Base-by-base conservation (phyloP, 2,888 invertebrate species). In the Doris montereyensis region DNA sequence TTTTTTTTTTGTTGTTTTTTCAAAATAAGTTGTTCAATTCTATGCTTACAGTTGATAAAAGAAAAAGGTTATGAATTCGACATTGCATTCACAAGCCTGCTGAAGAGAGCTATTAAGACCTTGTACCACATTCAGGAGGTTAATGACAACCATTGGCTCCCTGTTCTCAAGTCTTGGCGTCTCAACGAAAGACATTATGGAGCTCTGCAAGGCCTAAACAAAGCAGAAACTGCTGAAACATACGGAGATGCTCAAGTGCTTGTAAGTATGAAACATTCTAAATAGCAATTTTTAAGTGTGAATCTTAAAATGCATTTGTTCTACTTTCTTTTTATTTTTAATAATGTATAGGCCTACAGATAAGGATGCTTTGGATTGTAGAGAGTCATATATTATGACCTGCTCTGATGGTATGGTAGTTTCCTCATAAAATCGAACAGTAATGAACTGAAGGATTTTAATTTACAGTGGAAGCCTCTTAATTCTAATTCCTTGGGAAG, bases 141-240 rank as follows among this genome's bases (percentile, higher is more conserved):
- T 67, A 84, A 91, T 17, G 91, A 91, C 81, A 87, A 89, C 21
- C 91, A 91, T 84, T 92, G 91, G 91, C 89, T 92, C 35, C 91
- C 91, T 0, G 92, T 92, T 24, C 72, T 84, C 8, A 85, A 89
- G 58, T 88, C 90, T 81, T 92, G 91, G 91, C 83, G 91, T 72
- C 85, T 92, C 2, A 92, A 92, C 80, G 92, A 92, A 81, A 83
- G 92, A 35, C 91, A 92, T 86, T 92, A 92, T 82, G 92, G 92
- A n/a, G 91, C 86, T 34, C 86, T 91, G 5, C 90, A 90, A 80
- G 92, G 91, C 13, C 86, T 91, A 26, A 91, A 92, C 83, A 92
- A 92, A 81, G 84, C 91, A 10, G 91, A 92, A 82, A 92, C 92
- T 2, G 91, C 91, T 58, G 89, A 87, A 24, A 91, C 90, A 81